phyloP scores from a whole-genome alignment of 1,140 invertebrate genomes.

The Drosophila nigromelanica region DNA sequence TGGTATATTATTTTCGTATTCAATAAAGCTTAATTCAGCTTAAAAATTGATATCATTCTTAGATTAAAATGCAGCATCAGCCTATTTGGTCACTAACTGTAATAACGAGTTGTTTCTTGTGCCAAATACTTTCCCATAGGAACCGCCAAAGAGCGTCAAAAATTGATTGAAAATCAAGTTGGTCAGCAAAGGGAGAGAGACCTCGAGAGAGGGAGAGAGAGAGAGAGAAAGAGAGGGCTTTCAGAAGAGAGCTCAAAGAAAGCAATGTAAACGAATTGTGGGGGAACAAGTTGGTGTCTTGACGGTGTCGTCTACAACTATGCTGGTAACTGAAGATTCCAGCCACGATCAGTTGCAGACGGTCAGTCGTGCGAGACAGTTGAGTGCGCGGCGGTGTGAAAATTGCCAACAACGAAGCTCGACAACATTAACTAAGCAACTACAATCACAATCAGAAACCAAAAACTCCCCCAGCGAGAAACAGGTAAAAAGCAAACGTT shows the following conservation, averaged over 20 bases:
- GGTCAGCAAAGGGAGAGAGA: constrained; percentile 1
- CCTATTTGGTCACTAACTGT: constrained; percentile 62
- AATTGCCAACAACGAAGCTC: constrained; percentile 60
- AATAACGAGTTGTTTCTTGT: constrained; percentile 73
- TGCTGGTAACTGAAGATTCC: constrained; percentile 77
- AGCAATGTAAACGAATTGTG: constrained; percentile 55
- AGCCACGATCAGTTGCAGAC: constrained; percentile 82
- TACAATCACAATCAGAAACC: constrained; percentile 41
- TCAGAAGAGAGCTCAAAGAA: constrained; percentile 46
- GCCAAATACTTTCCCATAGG: constrained; percentile 78
- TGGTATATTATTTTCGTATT: too few species aligned
- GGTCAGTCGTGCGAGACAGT: constrained; percentile 83
- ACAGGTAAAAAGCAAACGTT: constrained; percentile 46
- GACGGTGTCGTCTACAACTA: constrained; percentile 48
- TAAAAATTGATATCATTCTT: background rate
- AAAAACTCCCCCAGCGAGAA: constrained; percentile 57
- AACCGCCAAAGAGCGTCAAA: constrained; percentile 54
- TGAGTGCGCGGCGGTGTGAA: constrained; percentile 80
- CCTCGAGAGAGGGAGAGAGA: background rate
- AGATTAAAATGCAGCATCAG: background rate
- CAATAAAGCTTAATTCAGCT: too few species aligned
- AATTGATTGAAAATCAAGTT: constrained; percentile 73
- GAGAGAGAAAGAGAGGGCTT: constrained; percentile 12
- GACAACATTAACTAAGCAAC: constrained; percentile 47
- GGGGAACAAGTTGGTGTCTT: constrained; percentile 11